A percentile compares a stretch with the other conserved stretches of the same genome.
These are phyloP conservation scores for Apodemia zela DNA, from an alignment of 2,888 invertebrate species.

Conservation along the genomic window DNA sequence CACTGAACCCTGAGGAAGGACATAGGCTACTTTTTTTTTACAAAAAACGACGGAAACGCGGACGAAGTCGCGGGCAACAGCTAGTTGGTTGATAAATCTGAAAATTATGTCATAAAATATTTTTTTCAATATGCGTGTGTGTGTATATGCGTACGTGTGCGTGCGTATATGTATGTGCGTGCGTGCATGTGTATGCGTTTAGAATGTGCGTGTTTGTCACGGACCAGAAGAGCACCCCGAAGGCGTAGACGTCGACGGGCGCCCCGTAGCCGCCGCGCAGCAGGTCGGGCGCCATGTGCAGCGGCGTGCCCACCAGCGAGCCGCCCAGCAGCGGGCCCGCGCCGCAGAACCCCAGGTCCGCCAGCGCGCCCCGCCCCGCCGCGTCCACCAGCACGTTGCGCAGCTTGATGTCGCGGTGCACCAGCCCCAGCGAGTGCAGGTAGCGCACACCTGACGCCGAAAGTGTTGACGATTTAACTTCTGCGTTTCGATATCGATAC, in stretches of 20 bases:
- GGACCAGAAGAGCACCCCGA: constrained; percentile 92
- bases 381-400: constrained; percentile 92
- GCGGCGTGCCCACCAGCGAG: constrained; percentile 92
- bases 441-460: constrained; percentile 85
- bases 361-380: constrained; percentile 87
- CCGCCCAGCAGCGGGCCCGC: constrained; percentile 95
- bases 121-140: too few species aligned
- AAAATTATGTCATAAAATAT: too few species aligned
- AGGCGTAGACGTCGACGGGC: constrained; percentile 93
- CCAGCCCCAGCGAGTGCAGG: constrained; percentile 92
- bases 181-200: neutral
- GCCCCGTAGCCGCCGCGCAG: constrained; percentile 90
- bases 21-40: too few species aligned
- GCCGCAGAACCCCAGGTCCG: constrained; percentile 94
- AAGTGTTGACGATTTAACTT: too few species aligned
- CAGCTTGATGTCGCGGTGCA: constrained; percentile 93
- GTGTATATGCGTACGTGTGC: too few species aligned
- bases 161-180: neutral
- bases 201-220: too few species aligned
- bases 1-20: too few species aligned
- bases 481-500: too few species aligned
- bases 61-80: too few species aligned
- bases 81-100: too few species aligned
- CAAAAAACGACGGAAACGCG: too few species aligned
- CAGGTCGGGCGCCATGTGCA: constrained; percentile 94